Evolutionary conservation across 2,888 invertebrate genomes (phyloP), one percentile per base, ranked within the genome.

Genomic region (Taenaris catops): DNA sequence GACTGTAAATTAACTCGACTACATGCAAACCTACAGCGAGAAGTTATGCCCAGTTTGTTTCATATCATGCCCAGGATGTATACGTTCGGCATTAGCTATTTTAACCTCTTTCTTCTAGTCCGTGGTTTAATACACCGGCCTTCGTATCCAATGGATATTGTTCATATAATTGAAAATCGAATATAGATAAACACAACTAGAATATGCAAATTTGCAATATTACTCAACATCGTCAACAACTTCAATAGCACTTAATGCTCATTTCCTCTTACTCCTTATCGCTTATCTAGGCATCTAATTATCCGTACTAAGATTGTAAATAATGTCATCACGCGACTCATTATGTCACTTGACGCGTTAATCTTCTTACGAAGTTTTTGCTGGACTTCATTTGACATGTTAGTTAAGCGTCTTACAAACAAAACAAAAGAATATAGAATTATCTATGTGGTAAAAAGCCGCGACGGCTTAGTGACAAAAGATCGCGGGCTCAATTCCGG

Each of bases 231-330:
- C 9, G 25, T 25, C 9, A 25, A 8, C 24, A 27, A 12, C 11
- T 12, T 29, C 2, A 12, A 26, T 17, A 25, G 14, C 17, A 21
- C 7, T 35, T 27, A 27, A 28, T 19, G 16, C 35, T 29, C 14
- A 16, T 41, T 44, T 41, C 44, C 38, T 23, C 8, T 24, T 8
- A 17, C 24, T 25, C n/a, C 11, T 26, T 34, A 21, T 37, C 34
- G 7, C 6, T 34, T 36, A 36, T 36, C 36, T 16, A 9, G 24
- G 38, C 12, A 34, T 38, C 32, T 4, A 34, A 14, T 29, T 36
- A 40, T 32, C 38, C 25, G 10, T 14, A 10, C 8, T 32, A 33
- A 33, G 33, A 27, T 14, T 5, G 25, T 29, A 36, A 39, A 43
- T 28, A 39, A 33, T 36, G 20, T 28, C 33, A 35, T 26, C 24